Evolutionary conservation across 2,888 invertebrate species (phyloP).

Genomic region (Kryphioiulus occultus): DNA sequence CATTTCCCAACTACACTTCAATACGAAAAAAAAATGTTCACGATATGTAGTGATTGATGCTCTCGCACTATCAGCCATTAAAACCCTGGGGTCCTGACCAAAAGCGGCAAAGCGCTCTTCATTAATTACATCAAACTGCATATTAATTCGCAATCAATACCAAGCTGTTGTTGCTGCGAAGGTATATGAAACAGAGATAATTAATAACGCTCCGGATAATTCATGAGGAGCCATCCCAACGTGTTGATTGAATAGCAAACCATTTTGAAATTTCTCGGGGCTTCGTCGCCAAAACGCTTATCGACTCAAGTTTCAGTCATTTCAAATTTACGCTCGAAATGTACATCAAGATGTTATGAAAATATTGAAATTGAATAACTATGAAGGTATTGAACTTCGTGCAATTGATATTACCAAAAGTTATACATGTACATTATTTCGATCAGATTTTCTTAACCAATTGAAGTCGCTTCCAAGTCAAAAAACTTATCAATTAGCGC

Average conservation of each 20-base stretch:
- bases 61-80: slow-evolving; percentile 9
- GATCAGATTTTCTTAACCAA: too few relatives aligned
- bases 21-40: background rate
- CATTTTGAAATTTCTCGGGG: background rate
- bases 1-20: background rate
- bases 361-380: too few relatives aligned
- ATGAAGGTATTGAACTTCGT: too few relatives aligned
- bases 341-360: too few relatives aligned
- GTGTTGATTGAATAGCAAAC: background rate
- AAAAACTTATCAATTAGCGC: too few relatives aligned
- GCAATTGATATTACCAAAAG: too few relatives aligned
- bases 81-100: slow-evolving; percentile 23
- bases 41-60: slow-evolving; percentile 10
- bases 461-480: too few relatives aligned
- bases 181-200: background rate
- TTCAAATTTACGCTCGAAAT: too few relatives aligned
- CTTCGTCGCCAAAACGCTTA: too few relatives aligned
- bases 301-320: too few relatives aligned
- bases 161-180: background rate
- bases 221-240: background rate
- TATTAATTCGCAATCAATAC: slow-evolving; percentile 23
- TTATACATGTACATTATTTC: too few relatives aligned
- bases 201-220: slow-evolving; percentile 4
- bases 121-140: slow-evolving; percentile 23
- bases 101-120: slow-evolving; percentile 9